Evolutionary conservation across 2,113 vertebrate genomes (phyloP).

Genomic region (Oxygymnocypris stewartii): DNA sequence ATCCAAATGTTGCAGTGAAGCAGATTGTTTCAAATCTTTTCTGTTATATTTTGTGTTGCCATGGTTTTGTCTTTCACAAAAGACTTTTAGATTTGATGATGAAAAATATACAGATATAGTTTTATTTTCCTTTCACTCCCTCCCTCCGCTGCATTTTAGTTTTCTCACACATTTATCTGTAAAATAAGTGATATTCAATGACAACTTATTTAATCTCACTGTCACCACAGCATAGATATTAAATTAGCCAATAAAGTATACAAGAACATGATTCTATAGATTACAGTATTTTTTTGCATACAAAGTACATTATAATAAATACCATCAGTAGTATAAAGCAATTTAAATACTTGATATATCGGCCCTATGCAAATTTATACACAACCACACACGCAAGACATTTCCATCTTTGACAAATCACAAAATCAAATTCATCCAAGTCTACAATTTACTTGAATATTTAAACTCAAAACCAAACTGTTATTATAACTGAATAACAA

Average conservation of each 20-base stretch:
- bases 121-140: background rate
- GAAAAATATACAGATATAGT: constrained; percentile 1
- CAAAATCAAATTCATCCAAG: background rate
- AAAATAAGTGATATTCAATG: background rate
- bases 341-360: background rate
- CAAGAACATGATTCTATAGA: background rate
- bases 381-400: background rate
- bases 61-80: background rate
- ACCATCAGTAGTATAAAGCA: background rate
- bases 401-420: background rate
- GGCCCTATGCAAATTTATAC: background rate
- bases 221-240: background rate
- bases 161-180: background rate
- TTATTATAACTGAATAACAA: background rate
- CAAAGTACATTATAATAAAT: constrained; percentile 3
- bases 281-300: background rate
- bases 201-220: background rate
- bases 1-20: background rate
- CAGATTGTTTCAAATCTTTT: background rate
- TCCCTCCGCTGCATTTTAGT: background rate
- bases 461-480: background rate
- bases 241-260: background rate
- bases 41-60: background rate
- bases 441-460: background rate
- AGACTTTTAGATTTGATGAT: background rate